These are phyloP conservation scores for Actinemys pallida DNA, from an alignment of 2,113 vertebrate species.

Conservation along the genomic window DNA sequence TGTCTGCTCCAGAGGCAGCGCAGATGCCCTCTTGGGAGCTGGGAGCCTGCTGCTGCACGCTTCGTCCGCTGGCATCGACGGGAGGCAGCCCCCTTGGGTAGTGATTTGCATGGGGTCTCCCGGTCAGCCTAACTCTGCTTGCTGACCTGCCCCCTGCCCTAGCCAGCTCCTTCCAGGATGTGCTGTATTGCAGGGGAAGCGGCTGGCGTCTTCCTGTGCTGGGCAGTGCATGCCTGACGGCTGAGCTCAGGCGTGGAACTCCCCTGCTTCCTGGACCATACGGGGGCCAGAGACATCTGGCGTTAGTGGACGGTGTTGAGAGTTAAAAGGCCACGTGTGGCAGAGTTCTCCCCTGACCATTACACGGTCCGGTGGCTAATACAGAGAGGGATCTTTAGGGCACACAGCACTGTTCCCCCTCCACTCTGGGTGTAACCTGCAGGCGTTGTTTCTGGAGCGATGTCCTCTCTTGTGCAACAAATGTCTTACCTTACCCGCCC, in stretches of 20 bases:
- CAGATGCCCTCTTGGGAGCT: not conserved
- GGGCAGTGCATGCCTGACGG: not conserved
- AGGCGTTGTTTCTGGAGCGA: slow-evolving; percentile 20
- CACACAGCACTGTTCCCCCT: not conserved
- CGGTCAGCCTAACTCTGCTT: not conserved
- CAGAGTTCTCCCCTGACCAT: not conserved
- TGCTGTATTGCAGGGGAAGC: slow-evolving; percentile 1
- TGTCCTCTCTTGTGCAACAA: not conserved
- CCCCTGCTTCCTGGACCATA: not conserved
- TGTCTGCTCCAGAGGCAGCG: slow-evolving; percentile 4
- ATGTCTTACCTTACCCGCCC: slow-evolving; percentile 1
- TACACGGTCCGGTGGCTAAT: not conserved
- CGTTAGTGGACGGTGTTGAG: fast-evolving
- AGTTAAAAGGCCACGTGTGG: fast-evolving
- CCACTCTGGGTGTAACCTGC: not conserved
- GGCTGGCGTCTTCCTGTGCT: slow-evolving; percentile 49
- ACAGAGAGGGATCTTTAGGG: not conserved
- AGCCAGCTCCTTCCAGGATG: not conserved
- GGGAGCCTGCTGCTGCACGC: fast-evolving
- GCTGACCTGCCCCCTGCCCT: not conserved
- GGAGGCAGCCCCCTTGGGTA: not conserved
- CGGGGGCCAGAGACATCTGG: slow-evolving; percentile 16
- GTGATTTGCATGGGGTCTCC: fast-evolving
- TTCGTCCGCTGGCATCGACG: fast-evolving
- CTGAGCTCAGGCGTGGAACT: slow-evolving; percentile 52